Percentiles rank a stretch among this genome's conserved stretches.
Evolutionary conservation across 2,113 vertebrate species (phyloP).

Genomic region (Brachirus orientalis): DNA sequence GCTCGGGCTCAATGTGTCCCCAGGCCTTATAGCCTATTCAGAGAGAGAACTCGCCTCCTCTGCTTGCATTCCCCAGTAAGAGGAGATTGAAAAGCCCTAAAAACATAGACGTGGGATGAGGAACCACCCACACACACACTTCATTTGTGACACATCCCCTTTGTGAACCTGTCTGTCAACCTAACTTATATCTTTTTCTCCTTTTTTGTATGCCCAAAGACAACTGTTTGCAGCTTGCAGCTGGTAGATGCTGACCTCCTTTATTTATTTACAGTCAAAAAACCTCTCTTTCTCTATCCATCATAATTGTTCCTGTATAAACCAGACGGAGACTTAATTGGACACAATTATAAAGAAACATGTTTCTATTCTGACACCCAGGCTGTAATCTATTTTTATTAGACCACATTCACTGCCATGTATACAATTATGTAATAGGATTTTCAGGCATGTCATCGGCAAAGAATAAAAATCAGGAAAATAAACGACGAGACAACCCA

Average conservation of each 20-base stretch:
- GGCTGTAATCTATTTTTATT: neutral
- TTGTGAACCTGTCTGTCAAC: slow-evolving; percentile 17
- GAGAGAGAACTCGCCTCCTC: slow-evolving; percentile 1
- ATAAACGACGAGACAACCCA: too few species aligned
- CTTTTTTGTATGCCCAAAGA: slow-evolving; percentile 29
- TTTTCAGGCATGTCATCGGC: too few species aligned
- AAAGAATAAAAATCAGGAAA: too few species aligned
- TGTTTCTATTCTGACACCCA: neutral
- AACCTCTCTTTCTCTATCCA: neutral
- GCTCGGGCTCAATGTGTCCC: slow-evolving; percentile 31
- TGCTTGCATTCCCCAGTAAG: slow-evolving; percentile 16
- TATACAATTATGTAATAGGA: too few species aligned
- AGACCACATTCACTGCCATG: neutral
- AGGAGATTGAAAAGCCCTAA: slow-evolving; percentile 42
- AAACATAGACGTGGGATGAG: slow-evolving; percentile 12
- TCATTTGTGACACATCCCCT: slow-evolving; percentile 10
- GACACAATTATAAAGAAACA: neutral
- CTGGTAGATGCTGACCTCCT: slow-evolving; percentile 23
- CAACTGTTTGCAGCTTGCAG: slow-evolving; percentile 37
- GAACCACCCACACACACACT: slow-evolving; percentile 9
- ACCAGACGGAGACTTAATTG: neutral
- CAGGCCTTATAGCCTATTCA: slow-evolving; percentile 34
- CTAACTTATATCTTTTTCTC: slow-evolving; percentile 11
- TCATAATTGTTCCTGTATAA: neutral
- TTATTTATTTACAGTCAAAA: neutral